Percentiles rank a stretch among this genome's conserved stretches.
phyloP scores from a whole-genome alignment of 2,113 vertebrate species.

The Myanophis thanlyinensis region DNA sequence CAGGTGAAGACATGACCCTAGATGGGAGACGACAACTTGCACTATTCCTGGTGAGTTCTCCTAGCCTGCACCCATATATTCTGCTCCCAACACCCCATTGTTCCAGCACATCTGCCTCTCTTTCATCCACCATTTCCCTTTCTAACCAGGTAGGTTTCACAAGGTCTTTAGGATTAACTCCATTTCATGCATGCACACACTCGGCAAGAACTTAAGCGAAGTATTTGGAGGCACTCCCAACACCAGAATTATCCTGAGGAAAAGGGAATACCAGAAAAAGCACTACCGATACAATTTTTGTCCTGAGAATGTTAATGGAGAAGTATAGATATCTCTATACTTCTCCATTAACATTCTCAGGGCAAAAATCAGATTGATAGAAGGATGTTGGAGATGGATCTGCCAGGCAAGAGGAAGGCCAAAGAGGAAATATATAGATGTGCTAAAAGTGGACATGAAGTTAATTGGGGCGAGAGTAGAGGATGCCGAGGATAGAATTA shows the following conservation, averaged over 20 bases:
- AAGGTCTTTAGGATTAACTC: not conserved
- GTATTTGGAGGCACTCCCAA: not conserved
- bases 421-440: too few relatives aligned
- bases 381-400: too few relatives aligned
- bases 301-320: too few relatives aligned
- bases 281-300: too few relatives aligned
- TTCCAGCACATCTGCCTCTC: not conserved
- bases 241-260: not conserved
- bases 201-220: not conserved
- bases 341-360: too few relatives aligned
- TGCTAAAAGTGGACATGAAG: too few relatives aligned
- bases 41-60: slow-evolving; percentile 80
- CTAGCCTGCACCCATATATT: not conserved
- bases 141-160: not conserved
- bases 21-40: slow-evolving; percentile 79
- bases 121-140: slow-evolving; percentile 38
- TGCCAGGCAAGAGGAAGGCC: too few relatives aligned
- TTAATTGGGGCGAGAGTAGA: too few relatives aligned
- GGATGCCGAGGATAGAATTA: too few relatives aligned
- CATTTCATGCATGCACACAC: not conserved
- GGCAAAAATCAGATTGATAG: too few relatives aligned
- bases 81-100: not conserved
- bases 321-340: too few relatives aligned
- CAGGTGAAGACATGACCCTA: slow-evolving; percentile 83
- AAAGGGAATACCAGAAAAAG: not conserved